Conservation (phyloP, 2,888 invertebrate genomes). For the Watsonalla binaria region DNA sequence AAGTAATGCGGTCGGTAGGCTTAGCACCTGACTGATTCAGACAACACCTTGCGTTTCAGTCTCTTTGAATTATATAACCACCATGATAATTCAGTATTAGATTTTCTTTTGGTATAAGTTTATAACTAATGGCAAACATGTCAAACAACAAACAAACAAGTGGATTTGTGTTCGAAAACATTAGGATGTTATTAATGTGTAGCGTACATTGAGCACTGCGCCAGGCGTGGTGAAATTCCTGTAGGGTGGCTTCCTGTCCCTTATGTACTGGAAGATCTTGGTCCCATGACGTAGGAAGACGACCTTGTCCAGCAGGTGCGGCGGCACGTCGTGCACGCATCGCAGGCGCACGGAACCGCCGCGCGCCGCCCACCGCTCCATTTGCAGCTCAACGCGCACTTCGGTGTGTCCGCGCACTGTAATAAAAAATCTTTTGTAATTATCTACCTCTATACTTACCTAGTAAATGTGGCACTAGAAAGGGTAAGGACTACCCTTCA, state of each 20-base stretch:
- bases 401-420: slow-evolving; percentile 73
- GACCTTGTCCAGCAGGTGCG: slow-evolving; percentile 87
- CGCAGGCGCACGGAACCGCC: slow-evolving; percentile 84
- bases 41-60: too few species aligned
- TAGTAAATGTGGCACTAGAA: background rate
- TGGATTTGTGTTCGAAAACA: too few species aligned
- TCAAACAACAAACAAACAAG: too few species aligned
- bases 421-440: slow-evolving; percentile 10
- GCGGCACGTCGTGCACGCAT: slow-evolving; percentile 87
- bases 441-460: background rate
- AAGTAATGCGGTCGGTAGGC: too few species aligned
- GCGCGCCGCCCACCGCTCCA: slow-evolving; percentile 85
- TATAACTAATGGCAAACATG: too few species aligned
- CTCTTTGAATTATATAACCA: too few species aligned
- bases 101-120: too few species aligned
- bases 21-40: too few species aligned
- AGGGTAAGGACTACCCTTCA: background rate
- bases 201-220: slow-evolving; percentile 86
- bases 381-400: slow-evolving; percentile 81
- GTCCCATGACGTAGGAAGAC: slow-evolving; percentile 84
- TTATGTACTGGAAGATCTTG: slow-evolving; percentile 90
- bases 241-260: slow-evolving; percentile 86
- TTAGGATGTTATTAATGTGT: slow-evolving; percentile 3
- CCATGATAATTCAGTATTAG: too few species aligned
- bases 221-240: slow-evolving; percentile 83